Evolutionary conservation across 2,113 vertebrate species (phyloP).

Genomic region (Lasiurus cinereus): DNA sequence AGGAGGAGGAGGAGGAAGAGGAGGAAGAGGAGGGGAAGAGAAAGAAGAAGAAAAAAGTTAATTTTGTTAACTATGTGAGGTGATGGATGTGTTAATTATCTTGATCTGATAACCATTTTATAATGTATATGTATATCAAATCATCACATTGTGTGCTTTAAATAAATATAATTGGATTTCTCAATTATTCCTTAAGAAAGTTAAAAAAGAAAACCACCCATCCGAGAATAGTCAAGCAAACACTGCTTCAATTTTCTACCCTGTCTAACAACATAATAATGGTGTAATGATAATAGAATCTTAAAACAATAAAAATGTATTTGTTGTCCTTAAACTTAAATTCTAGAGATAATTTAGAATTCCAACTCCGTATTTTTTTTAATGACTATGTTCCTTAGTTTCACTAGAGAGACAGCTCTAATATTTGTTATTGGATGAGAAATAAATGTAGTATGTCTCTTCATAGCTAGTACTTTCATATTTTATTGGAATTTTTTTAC

Average conservation of each 20-base stretch:
- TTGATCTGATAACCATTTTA: neutral
- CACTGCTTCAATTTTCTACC: neutral
- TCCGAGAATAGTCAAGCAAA: neutral
- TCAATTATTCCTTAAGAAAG: neutral
- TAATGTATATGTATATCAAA: neutral
- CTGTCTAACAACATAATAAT: neutral
- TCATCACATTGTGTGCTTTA: neutral
- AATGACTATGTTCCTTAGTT: neutral
- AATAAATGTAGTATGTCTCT: neutral
- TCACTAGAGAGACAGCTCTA: neutral
- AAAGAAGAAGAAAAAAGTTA: neutral
- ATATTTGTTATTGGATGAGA: neutral
- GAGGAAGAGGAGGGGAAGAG: no score
- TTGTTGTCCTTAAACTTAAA: neutral
- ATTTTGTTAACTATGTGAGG: neutral
- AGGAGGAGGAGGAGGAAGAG: no score
- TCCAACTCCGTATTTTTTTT: neutral
- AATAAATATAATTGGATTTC: neutral
- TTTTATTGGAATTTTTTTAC: neutral
- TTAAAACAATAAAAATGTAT: neutral
- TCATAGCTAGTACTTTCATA: conserved; percentile 3
- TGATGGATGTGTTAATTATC: neutral
- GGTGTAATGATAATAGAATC: neutral
- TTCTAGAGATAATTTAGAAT: neutral
- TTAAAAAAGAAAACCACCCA: neutral